Percentiles rank a stretch among this genome's conserved stretches.
phyloP scores from a whole-genome alignment of 2,888 invertebrate genomes.

The Ditula angustiorana region DNA sequence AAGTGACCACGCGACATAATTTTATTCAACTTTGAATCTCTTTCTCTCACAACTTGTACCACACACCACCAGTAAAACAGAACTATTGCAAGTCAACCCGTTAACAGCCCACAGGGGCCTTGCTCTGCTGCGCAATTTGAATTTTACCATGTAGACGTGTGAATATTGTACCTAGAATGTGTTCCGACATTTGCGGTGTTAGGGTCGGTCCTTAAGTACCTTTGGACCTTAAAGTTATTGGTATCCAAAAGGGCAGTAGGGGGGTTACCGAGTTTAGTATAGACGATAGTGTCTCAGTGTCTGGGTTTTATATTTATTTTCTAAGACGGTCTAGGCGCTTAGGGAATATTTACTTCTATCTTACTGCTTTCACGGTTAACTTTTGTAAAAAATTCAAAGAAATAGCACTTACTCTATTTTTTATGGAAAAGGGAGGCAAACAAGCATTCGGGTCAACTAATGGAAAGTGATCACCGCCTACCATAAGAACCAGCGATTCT shows the following conservation, averaged over 20 bases:
- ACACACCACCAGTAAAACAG: conserved; percentile 36
- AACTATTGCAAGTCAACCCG: conserved; percentile 46
- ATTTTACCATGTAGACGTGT: conserved; percentile 36
- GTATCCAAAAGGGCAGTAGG: conserved; percentile 15
- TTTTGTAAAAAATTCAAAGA: too few species aligned
- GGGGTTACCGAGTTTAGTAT: conserved; percentile 11
- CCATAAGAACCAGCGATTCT: too few species aligned
- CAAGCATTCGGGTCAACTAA: too few species aligned
- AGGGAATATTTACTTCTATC: not conserved
- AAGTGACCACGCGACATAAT: too few species aligned
- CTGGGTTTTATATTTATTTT: not conserved
- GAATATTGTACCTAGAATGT: conserved; percentile 27
- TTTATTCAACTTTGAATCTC: too few species aligned
- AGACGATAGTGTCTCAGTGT: not conserved
- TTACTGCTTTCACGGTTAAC: too few species aligned
- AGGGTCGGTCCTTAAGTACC: conserved; percentile 31
- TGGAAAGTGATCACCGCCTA: too few species aligned
- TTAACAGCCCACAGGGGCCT: conserved; percentile 44
- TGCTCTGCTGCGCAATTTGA: conserved; percentile 31
- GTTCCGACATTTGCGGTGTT: conserved; percentile 30
- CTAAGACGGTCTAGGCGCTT: not conserved
- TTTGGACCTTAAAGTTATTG: conserved; percentile 31
- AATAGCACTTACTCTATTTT: too few species aligned
- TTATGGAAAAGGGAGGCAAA: too few species aligned
- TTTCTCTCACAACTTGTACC: conserved; percentile 9